phyloP scores from a whole-genome alignment of 2,113 vertebrate species.

The Tragelaphus scriptus region DNA sequence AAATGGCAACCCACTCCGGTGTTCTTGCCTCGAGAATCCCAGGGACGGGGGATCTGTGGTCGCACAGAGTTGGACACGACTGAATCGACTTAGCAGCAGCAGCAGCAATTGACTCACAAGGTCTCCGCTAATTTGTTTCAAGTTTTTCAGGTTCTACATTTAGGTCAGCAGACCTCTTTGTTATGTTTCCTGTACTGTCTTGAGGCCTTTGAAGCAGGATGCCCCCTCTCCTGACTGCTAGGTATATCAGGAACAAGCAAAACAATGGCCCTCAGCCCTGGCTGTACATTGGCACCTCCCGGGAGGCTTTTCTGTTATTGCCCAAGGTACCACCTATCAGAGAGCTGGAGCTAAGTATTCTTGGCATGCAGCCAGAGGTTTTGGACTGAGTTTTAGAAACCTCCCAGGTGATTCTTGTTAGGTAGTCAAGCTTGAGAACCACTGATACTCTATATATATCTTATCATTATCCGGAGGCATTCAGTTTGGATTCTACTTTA shows the following conservation, averaged over 20 bases:
- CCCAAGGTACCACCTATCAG: background rate
- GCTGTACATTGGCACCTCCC: background rate
- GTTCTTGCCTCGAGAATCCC: too few relatives aligned
- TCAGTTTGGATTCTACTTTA: background rate
- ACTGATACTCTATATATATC: background rate
- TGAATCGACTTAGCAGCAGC: too few relatives aligned
- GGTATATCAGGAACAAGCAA: background rate
- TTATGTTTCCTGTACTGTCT: background rate
- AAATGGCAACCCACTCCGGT: too few relatives aligned
- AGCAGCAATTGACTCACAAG: background rate
- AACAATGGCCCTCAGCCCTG: background rate
- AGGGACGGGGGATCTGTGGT: too few relatives aligned
- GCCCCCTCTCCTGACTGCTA: background rate
- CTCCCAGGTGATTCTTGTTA: background rate
- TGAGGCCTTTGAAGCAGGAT: background rate
- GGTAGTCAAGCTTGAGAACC: background rate
- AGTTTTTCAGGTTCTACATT: background rate
- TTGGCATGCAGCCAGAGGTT: background rate
- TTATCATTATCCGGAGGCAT: background rate
- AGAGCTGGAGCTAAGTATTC: background rate
- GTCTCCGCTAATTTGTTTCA: background rate
- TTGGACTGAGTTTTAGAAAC: background rate
- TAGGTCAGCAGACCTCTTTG: background rate
- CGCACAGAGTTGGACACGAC: too few relatives aligned
- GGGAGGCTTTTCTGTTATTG: background rate